Percentiles rank a stretch among this genome's conserved stretches.
Evolutionary conservation across 2,113 vertebrate species (phyloP).

Genomic region (Malurus alboscapulatus): DNA sequence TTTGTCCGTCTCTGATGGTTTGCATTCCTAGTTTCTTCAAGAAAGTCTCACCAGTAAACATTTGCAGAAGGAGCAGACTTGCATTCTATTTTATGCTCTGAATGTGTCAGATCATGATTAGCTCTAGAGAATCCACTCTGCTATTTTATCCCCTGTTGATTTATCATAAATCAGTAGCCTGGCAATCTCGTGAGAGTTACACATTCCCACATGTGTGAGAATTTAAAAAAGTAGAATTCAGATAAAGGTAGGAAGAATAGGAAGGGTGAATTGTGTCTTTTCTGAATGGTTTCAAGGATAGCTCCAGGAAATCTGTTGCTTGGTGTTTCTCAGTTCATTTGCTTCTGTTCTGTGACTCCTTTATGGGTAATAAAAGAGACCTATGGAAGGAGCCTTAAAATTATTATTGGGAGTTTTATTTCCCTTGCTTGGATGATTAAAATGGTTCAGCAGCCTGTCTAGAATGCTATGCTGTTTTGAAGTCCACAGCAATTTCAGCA

Average conservation of each 20-base stretch:
- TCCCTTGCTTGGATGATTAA: background rate
- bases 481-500: background rate
- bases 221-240: background rate
- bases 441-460: background rate
- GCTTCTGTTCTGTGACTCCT: background rate
- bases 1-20: background rate
- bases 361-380: background rate
- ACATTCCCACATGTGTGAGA: background rate
- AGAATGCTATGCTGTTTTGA: background rate
- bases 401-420: background rate
- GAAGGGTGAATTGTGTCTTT: background rate
- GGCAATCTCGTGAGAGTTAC: background rate
- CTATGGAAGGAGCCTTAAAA: background rate
- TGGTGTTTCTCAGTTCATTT: background rate
- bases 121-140: background rate
- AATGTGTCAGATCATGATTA: background rate
- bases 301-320: background rate
- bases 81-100: background rate
- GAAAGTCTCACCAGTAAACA: background rate
- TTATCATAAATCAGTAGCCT: background rate
- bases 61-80: background rate
- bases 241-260: background rate
- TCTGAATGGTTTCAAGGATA: background rate
- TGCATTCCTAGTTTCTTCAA: background rate
- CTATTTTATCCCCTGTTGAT: background rate